A percentile compares a stretch with the other conserved stretches of the same genome.
These are phyloP conservation scores for Poicephalus meyeri DNA, from an alignment of 2,113 vertebrate genomes.

Conservation along the genomic window DNA sequence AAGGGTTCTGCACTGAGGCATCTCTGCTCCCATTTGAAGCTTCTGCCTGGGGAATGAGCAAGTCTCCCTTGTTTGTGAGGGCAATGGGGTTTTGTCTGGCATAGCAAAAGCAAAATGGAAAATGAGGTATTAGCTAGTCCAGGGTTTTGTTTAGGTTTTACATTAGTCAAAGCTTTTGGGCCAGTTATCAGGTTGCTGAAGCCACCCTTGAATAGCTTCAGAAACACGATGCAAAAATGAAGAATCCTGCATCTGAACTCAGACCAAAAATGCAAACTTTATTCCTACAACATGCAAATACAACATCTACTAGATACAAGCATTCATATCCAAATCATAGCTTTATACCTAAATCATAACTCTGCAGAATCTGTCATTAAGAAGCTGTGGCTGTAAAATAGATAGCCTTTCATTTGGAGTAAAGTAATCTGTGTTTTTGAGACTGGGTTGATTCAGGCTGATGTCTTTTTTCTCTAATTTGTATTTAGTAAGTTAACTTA, in stretches of 20 bases:
- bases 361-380: background rate
- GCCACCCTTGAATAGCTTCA: background rate
- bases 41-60: background rate
- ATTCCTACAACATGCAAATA: background rate
- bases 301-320: background rate
- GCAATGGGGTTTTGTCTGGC: background rate
- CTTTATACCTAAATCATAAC: background rate
- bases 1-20: fast-evolving
- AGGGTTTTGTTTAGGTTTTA: background rate
- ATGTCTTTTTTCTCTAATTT: background rate
- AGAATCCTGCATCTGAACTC: background rate
- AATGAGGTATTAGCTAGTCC: background rate
- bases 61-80: background rate
- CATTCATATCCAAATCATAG: background rate
- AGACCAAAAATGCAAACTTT: background rate
- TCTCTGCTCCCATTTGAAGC: background rate
- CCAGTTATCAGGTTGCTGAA: background rate
- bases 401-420: background rate
- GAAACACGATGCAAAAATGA: background rate
- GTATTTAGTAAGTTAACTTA: background rate
- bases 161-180: background rate
- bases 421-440: background rate
- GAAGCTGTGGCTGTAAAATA: background rate
- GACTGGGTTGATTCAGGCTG: background rate
- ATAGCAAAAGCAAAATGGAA: background rate